Base-by-base conservation (phyloP, 1,140 invertebrate species). In the Trachymyrmex cornetzi region DNA sequence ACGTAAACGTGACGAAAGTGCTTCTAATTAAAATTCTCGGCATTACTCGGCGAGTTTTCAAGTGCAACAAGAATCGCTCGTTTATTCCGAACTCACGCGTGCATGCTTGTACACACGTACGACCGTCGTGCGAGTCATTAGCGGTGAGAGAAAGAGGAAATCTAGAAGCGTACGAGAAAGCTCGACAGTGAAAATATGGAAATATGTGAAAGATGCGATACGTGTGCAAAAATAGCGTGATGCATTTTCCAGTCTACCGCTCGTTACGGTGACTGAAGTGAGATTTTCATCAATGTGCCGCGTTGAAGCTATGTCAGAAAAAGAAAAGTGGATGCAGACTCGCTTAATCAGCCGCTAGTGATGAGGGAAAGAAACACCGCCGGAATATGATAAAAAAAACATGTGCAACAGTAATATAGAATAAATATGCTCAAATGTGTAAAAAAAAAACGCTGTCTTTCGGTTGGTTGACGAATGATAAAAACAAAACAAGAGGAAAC, bases 1-100 rank as follows among this genome's bases (percentile, higher is more conserved):
- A 72, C 67, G n/a, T 74, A 16, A 64, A 79, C 24, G 44, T 14
- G 59, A 61, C 34, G 34, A 44, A 44, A 59, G 55, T 61, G 55
- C 67, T 72, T 82, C 24, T 82, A 72, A 82, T 82, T 74, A 74
- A 72, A 82, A 72, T 82, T 74, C 80, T 74, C 55, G 24, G 53
- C 66, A 59, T 81, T 53, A 30, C 64, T 81, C 64, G 34, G 59
- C 27, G 53, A 61, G 30, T 74, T 55, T 61, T 82, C 53, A 74
- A 59, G 24, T 48, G 38, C 38, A 22, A 59, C 50, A 59, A 19
- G 53, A 27, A 82, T 82, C 30, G 59, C 34, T 67, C 61, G 22
- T 64, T 82, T 61, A 74, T 61, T n/a, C 22, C 16, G 34, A 30
- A 72, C 34, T 59, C 66, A 48, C 53, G 11, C 38, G 19, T 48